A percentile compares a stretch with the other conserved stretches of the same genome.
Conservation (phyloP, 1,140 invertebrate species). For the Hydropsyche tenuis region DNA sequence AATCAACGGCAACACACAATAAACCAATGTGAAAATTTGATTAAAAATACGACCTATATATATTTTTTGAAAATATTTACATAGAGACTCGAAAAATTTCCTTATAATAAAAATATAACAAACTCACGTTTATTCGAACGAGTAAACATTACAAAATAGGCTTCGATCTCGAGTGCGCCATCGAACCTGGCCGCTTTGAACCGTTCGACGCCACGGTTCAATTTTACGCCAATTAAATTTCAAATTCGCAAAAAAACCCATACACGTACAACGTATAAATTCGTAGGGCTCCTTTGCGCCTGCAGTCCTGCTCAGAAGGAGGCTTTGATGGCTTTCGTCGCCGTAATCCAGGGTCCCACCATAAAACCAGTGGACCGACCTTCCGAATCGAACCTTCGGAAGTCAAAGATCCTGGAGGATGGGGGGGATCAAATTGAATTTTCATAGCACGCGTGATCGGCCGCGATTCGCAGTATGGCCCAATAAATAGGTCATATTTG, state of each 20-base stretch:
- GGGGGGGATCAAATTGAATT: slow-evolving; percentile 25
- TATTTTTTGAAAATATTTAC: too few relatives aligned
- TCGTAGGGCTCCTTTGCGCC: too few relatives aligned
- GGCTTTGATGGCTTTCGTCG: slow-evolving; percentile 28
- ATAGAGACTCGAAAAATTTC: too few relatives aligned
- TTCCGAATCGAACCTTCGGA: neutral
- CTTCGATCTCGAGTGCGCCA: neutral
- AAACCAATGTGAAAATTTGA: too few relatives aligned
- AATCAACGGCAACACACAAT: too few relatives aligned
- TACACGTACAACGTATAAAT: slow-evolving; percentile 9
- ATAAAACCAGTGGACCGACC: slow-evolving; percentile 9
- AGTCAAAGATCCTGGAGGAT: neutral
- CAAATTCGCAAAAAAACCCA: neutral
- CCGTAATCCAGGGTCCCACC: slow-evolving; percentile 7
- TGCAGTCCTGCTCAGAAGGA: too few relatives aligned
- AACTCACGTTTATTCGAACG: too few relatives aligned
- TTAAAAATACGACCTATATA: too few relatives aligned
- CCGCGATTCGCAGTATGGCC: neutral
- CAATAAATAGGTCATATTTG: slow-evolving; percentile 26
- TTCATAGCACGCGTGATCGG: slow-evolving; percentile 17
- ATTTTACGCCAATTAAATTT: slow-evolving; percentile 45
- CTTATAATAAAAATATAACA: too few relatives aligned
- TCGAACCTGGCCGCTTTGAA: neutral
- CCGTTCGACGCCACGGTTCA: slow-evolving; percentile 14
- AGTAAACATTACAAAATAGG: too few relatives aligned